Conservation (phyloP, 2,113 vertebrate species). For the Indicator maculatus region DNA sequence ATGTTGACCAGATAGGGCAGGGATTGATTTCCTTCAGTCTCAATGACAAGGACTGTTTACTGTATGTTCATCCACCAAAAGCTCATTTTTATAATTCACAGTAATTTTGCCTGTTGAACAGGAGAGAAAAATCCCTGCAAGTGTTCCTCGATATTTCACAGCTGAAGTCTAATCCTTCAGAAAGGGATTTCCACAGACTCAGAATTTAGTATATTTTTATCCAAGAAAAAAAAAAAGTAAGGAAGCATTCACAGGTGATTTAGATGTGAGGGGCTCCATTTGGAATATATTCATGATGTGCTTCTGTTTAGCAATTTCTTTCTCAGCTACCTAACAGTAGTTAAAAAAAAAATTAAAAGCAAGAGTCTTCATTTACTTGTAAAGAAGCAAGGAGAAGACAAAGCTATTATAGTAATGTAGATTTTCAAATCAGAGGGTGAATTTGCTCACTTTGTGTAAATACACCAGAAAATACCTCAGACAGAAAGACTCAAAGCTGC, state of each 20-base stretch:
- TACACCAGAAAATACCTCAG: not conserved
- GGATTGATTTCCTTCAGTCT: not conserved
- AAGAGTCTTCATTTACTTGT: not conserved
- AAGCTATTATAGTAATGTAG: not conserved
- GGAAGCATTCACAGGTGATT: not conserved
- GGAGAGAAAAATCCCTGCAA: not conserved
- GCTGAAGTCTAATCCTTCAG: not conserved
- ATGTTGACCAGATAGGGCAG: not conserved
- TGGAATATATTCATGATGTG: rapidly evolving
- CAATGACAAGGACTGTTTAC: not conserved
- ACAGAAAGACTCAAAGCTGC: not conserved
- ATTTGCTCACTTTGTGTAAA: not conserved
- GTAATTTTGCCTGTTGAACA: not conserved
- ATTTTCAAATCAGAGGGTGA: not conserved
- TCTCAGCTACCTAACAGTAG: not conserved
- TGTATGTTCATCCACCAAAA: not conserved
- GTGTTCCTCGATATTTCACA: not conserved
- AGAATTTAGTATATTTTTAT: not conserved
- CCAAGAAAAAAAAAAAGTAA: not conserved
- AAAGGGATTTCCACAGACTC: not conserved
- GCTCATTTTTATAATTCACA: not conserved
- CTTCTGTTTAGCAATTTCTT: not conserved
- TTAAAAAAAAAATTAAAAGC: not conserved
- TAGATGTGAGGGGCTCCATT: not conserved
- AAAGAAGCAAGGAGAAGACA: not conserved